Evolutionary conservation across 2,113 vertebrate genomes (phyloP).

Genomic region (Tetraodon nigroviridis): DNA sequence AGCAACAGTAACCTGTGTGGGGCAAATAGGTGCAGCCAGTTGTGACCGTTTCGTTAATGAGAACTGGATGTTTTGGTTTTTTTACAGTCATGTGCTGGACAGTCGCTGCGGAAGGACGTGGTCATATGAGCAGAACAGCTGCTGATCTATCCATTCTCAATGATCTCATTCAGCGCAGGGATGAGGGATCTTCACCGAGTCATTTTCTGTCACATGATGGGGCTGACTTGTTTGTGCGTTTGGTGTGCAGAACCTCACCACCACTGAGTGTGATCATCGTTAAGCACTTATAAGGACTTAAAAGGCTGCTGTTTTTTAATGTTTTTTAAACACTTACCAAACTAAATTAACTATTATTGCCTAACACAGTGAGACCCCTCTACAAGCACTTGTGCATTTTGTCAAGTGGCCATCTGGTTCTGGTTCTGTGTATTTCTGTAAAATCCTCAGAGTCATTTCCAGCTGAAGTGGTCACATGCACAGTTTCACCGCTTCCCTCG

Average conservation of each 20-base stretch:
- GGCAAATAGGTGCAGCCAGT: too few relatives aligned
- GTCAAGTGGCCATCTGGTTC: constrained; percentile 53
- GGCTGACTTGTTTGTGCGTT: constrained; percentile 6
- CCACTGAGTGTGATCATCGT: too few relatives aligned
- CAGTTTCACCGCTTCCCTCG: too few relatives aligned
- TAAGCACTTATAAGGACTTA: too few relatives aligned
- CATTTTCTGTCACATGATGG: constrained; percentile 38
- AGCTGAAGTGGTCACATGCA: not conserved
- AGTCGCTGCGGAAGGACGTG: not conserved
- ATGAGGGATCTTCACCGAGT: constrained; percentile 17
- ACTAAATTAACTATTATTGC: too few relatives aligned
- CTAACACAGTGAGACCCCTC: constrained; percentile 16
- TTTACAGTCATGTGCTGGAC: too few relatives aligned
- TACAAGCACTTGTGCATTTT: constrained; percentile 16
- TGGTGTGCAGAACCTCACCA: too few relatives aligned
- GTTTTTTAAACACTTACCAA: too few relatives aligned
- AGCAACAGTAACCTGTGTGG: too few relatives aligned
- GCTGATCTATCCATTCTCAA: constrained; percentile 28
- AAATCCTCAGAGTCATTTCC: constrained; percentile 53
- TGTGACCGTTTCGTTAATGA: too few relatives aligned
- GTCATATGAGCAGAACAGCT: constrained; percentile 25
- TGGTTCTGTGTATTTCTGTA: constrained; percentile 44
- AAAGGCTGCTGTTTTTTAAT: too few relatives aligned
- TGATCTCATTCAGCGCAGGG: constrained; percentile 33
- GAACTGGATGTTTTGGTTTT: too few relatives aligned